Conservation (phyloP, 2,797 vertebrate genomes). For the Erpetoichthys calabaricus region DNA sequence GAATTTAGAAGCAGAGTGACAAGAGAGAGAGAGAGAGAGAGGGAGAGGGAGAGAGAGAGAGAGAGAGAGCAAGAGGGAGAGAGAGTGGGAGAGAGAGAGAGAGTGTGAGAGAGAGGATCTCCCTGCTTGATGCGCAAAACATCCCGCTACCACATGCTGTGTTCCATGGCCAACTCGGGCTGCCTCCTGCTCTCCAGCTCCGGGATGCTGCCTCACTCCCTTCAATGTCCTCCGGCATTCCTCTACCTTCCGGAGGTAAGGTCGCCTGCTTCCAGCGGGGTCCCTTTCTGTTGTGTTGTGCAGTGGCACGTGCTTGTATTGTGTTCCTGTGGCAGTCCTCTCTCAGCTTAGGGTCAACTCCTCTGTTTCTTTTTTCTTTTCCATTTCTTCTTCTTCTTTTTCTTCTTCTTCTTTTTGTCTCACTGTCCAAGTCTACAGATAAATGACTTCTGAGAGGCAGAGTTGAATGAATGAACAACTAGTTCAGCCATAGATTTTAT, state of each 20-base stretch:
- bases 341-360: conserved; percentile 14
- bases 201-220: conserved; percentile 79
- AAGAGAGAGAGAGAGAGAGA: conserved; percentile 23
- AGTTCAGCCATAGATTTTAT: too few species aligned
- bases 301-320: conserved; percentile 29
- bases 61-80: conserved; percentile 19
- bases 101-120: conserved; percentile 23
- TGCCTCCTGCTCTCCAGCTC: conserved; percentile 83
- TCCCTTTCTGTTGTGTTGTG: conserved; percentile 18
- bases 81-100: conserved; percentile 16
- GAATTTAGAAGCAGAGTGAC: conserved; percentile 18
- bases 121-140: conserved; percentile 50
- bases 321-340: conserved; percentile 12
- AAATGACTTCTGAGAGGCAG: neutral
- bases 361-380: conserved; percentile 9
- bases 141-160: conserved; percentile 82
- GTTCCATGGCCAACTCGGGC: conserved; percentile 90
- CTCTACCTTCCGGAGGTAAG: conserved; percentile 95
- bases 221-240: conserved; percentile 80
- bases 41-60: conserved; percentile 31
- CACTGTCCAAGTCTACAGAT: conserved; percentile 5
- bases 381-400: neutral
- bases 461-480: neutral
- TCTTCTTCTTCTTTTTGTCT: neutral
- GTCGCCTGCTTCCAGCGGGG: conserved; percentile 23